Evolutionary conservation across 2,113 vertebrate genomes (phyloP), one percentile per base, ranked within the genome.

Genomic region (Mola mola): DNA sequence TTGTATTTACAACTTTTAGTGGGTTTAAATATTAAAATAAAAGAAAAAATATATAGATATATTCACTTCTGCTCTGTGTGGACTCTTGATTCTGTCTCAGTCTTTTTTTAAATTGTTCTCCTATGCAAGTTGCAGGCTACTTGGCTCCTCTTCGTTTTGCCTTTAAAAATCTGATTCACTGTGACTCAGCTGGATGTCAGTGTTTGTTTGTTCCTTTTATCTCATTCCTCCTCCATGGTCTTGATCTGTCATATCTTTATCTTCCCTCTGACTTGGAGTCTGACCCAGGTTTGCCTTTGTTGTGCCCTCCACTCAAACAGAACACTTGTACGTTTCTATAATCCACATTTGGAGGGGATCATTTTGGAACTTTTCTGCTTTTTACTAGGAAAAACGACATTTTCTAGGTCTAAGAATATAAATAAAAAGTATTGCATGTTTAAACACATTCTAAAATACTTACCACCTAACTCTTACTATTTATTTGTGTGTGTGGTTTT

Each of bases 1-100:
- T 96, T 96, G 95, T 95, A 95, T 95, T 90, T 90, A 93, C 96
- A 96, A 95, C 95, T 96, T 97, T 93, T 95, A 95, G 95, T 96
- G 92, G 92, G 93, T 94, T 96, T 93, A 92, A 92, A 91, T 95
- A 97, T 96, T 94, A 94, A 95, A 98, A 94, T 91, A 92, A 91
- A 91, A 86, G 72, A 90, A 84, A 52, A 88, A 81, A 84, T 86
- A 93, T 86, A 85, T 77, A 75, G 16, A 28, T 62, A 63, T 21
- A 75, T 75, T 83, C 65, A 86, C 55, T 41, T 75, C 59, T 1
- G 7, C 52, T 67, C 16, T 78, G 83, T 79, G 69, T 87, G 60
- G 78, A 58, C 78, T 80, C 70, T 86, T 88, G 59, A 64, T 56
- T 83, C 58, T 46, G 16, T 50, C 53, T 76, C 41, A 8, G 20